These are phyloP conservation scores for Larimichthys crocea DNA, from an alignment of 2,113 vertebrate genomes.

Conservation along the genomic window DNA sequence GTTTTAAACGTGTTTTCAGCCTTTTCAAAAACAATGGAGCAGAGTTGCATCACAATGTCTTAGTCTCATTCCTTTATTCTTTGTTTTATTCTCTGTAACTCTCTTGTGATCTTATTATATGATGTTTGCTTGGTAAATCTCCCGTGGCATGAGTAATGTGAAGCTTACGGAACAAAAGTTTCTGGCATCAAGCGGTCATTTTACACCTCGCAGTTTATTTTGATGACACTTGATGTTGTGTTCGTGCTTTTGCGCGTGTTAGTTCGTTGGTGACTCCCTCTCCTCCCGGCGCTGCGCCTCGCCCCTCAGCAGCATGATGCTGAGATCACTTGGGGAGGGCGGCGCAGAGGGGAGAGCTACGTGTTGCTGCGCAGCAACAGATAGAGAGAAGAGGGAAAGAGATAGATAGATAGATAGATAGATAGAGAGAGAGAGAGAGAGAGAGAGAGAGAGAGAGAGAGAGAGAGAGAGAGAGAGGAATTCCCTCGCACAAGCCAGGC, in stretches of 20 bases:
- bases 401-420: conserved; percentile 38
- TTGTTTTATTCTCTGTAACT: neutral
- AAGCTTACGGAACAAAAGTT: neutral
- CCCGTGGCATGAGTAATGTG: neutral
- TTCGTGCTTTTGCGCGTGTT: neutral
- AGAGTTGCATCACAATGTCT: neutral
- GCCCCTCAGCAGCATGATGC: conserved; percentile 59
- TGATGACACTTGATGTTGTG: neutral
- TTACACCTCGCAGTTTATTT: neutral
- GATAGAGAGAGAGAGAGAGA: conserved; percentile 30
- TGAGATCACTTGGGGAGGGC: conserved; percentile 62
- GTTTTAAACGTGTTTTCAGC: neutral
- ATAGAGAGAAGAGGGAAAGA: conserved; percentile 54
- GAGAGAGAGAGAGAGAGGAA: conserved; percentile 63
- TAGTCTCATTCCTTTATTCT: neutral
- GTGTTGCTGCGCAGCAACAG: conserved; percentile 83
- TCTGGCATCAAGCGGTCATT: neutral
- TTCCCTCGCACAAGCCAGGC: conserved; percentile 74
- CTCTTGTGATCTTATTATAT: neutral
- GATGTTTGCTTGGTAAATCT: neutral
- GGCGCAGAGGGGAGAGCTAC: conserved; percentile 67
- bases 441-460: conserved; percentile 46
- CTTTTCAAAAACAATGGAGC: neutral
- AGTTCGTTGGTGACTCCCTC: conserved; percentile 55
- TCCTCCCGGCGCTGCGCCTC: conserved; percentile 57